Evolutionary conservation across 2,113 vertebrate species (phyloP).

Genomic region (Fulmarus glacialis): DNA sequence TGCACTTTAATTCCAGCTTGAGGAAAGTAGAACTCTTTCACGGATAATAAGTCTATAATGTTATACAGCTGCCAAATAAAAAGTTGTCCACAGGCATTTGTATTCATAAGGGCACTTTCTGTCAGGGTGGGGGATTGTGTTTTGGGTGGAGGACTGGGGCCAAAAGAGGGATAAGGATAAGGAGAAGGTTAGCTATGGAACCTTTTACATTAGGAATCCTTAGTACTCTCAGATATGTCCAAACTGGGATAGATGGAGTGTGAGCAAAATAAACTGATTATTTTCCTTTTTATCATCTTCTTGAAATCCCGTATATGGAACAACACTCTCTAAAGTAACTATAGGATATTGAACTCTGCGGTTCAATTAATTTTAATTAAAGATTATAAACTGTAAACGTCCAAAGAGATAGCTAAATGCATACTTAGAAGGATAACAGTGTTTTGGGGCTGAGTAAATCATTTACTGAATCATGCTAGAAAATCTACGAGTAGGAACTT

Average conservation of each 20-base stretch:
- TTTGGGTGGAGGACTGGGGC: not conserved
- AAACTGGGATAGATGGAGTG: not conserved
- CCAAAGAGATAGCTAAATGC: not conserved
- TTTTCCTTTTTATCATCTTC: not conserved
- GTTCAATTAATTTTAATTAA: not conserved
- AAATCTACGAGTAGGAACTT: not conserved
- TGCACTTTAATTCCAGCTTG: constrained; percentile 49
- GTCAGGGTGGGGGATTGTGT: not conserved
- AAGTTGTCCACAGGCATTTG: constrained; percentile 24
- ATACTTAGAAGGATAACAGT: not conserved
- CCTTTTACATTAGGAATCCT: not conserved
- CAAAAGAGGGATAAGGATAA: not conserved
- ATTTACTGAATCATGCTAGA: not conserved
- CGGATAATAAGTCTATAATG: constrained; percentile 7
- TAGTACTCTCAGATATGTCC: not conserved
- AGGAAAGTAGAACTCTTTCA: constrained; percentile 26
- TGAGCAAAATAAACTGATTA: not conserved
- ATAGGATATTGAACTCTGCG: not conserved
- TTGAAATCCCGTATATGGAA: not conserved
- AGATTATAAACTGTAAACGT: not conserved
- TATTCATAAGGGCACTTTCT: constrained; percentile 13
- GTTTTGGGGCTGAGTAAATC: not conserved
- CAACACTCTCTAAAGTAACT: not conserved
- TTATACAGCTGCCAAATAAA: constrained; percentile 43
- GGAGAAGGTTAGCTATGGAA: constrained; percentile 29